Percentiles rank a stretch among this genome's conserved stretches.
phyloP scores from a whole-genome alignment of 1,140 invertebrate genomes.

The Sinonovacula constricta region DNA sequence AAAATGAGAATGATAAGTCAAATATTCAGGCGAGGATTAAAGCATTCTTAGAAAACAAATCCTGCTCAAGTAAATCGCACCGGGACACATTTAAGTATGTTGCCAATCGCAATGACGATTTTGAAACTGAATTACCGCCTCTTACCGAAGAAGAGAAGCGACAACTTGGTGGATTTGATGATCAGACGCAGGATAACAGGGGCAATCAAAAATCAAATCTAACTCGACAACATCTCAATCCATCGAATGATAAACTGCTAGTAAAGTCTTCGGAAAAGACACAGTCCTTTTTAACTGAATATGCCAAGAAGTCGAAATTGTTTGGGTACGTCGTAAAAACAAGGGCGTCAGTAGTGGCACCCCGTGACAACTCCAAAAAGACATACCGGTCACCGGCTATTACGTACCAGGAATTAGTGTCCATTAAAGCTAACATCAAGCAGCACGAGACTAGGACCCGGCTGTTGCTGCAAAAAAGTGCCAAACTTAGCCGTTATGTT shows the following conservation, averaged over 20 bases:
- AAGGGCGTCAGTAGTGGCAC: not conserved
- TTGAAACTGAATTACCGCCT: conserved; percentile 13
- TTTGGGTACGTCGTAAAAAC: conserved; percentile 39
- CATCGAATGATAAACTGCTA: not conserved
- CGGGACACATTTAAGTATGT: no score
- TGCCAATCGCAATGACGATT: no score
- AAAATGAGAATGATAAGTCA: no score
- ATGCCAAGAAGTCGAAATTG: conserved; percentile 34
- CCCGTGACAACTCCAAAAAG: not conserved
- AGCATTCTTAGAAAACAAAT: no score
- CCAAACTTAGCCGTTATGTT: conserved; percentile 26
- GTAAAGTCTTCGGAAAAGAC: conserved; percentile 13
- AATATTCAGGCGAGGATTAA: no score
- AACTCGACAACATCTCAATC: no score
- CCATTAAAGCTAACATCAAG: conserved; percentile 30
- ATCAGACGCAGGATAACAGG: no score
- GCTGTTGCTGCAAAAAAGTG: conserved; percentile 32
- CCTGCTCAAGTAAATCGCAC: no score
- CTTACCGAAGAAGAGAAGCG: conserved; percentile 7
- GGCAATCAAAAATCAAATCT: no score
- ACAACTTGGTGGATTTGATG: not conserved
- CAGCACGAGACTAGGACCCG: conserved; percentile 22
- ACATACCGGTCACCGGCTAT: conserved; percentile 36
- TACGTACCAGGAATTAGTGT: conserved; percentile 32
- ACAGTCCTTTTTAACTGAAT: conserved; percentile 24